phyloP scores from a whole-genome alignment of 2,797 vertebrate species.

The Bradypus variegatus region DNA sequence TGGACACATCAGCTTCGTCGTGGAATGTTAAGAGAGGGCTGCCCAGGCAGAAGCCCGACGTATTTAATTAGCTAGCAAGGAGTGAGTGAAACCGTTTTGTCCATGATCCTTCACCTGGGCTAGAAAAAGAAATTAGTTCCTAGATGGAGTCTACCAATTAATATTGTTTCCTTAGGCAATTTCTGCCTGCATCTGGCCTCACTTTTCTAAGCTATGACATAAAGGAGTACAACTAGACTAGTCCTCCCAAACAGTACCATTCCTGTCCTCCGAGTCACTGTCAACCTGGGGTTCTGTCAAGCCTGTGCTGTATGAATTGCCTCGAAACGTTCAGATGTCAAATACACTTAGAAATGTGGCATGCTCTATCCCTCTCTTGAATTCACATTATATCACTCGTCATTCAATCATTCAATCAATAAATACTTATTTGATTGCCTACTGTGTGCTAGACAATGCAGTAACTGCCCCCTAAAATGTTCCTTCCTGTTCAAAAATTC shows the following conservation, averaged over 20 bases:
- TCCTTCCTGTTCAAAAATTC: not conserved
- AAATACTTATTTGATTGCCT: not conserved
- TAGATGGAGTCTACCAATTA: not conserved
- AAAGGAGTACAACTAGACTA: not conserved
- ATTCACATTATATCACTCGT: not conserved
- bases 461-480: not conserved
- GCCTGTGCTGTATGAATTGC: not conserved
- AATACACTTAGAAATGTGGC: not conserved
- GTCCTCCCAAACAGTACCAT: not conserved
- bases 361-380: accelerated
- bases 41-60: not conserved
- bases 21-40: not conserved
- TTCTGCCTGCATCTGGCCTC: not conserved
- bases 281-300: not conserved
- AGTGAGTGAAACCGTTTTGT: not conserved
- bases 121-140: not conserved
- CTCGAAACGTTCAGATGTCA: not conserved
- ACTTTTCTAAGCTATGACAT: not conserved
- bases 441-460: not conserved
- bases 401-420: not conserved
- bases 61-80: not conserved
- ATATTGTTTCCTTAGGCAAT: not conserved
- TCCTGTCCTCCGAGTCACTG: not conserved
- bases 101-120: not conserved
- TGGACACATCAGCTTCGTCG: not conserved